Evolutionary conservation across 2,888 invertebrate genomes (phyloP).

Genomic region (Stegophylla sp.): DNA sequence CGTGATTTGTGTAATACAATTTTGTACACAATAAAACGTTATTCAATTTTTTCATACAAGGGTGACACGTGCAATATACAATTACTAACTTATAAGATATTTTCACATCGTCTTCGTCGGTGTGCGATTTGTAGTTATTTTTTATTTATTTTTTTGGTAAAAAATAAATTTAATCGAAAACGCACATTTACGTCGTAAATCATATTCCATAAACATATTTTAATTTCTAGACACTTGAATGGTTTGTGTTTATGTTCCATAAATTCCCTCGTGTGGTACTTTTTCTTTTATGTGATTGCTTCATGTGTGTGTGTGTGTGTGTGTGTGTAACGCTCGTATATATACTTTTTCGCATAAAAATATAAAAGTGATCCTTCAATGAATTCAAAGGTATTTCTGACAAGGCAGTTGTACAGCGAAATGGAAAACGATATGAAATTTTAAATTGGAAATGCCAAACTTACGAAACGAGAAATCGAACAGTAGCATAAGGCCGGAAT

Average conservation of each 20-base stretch:
- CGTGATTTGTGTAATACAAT: not conserved
- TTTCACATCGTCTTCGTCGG: not conserved
- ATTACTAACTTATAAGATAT: constrained; percentile 12
- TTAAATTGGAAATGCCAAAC: constrained; percentile 59
- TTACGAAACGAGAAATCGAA: constrained; percentile 52
- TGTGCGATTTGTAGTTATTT: not conserved
- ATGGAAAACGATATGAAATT: constrained; percentile 55
- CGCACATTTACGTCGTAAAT: constrained; percentile 35
- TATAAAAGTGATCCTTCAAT: constrained; percentile 51
- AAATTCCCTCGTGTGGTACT: constrained; percentile 36
- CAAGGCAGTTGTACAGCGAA: constrained; percentile 29
- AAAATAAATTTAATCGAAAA: constrained; percentile 42
- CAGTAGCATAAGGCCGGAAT: constrained; percentile 2
- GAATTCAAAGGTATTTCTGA: constrained; percentile 47
- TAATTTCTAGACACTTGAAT: constrained; percentile 38
- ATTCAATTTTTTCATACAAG: too few species aligned
- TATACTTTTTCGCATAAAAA: constrained; percentile 47
- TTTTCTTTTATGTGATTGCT: constrained; percentile 27
- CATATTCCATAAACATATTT: constrained; percentile 30
- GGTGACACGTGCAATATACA: not conserved
- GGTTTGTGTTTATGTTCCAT: constrained; percentile 32
- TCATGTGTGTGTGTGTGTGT: not conserved
- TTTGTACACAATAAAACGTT: not conserved
- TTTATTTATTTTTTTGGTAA: not conserved
- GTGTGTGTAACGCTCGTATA: not conserved